Conservation (phyloP, 2,797 vertebrate species). For the Gallinago nigripennis region DNA sequence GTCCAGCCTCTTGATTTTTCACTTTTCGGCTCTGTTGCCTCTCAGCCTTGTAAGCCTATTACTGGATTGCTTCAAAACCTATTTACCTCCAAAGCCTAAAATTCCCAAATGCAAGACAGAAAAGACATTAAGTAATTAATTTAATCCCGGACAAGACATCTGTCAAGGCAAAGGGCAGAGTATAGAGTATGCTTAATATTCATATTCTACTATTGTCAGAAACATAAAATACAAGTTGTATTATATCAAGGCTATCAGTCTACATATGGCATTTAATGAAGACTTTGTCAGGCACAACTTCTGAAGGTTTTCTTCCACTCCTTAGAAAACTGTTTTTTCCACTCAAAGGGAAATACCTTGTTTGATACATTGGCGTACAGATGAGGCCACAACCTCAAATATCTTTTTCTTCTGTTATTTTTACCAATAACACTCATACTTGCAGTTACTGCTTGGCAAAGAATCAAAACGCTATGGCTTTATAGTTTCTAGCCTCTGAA, state of each 20-base stretch:
- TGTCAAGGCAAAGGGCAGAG: slow-evolving; percentile 16
- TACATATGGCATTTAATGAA: background rate
- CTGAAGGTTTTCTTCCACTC: background rate
- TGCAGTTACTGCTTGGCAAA: background rate
- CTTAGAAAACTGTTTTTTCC: rapidly evolving
- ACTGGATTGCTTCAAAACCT: slow-evolving; percentile 57
- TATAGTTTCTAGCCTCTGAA: background rate
- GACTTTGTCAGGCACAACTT: background rate
- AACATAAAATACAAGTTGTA: background rate
- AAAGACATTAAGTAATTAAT: slow-evolving; percentile 66
- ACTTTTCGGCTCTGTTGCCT: slow-evolving; percentile 53
- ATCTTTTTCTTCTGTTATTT: background rate
- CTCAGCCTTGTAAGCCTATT: slow-evolving; percentile 61
- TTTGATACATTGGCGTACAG: background rate
- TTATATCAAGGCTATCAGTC: background rate
- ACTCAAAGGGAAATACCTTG: background rate
- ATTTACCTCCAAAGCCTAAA: slow-evolving; percentile 57
- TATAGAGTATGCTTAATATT: background rate
- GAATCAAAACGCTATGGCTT: background rate
- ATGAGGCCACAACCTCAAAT: background rate
- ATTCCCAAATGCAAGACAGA: slow-evolving; percentile 36
- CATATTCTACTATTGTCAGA: background rate
- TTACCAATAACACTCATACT: background rate
- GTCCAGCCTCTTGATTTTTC: slow-evolving; percentile 31
- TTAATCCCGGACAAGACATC: slow-evolving; percentile 47